Conservation (phyloP, 2,797 vertebrate species). For the Crenuchus spilurus region DNA sequence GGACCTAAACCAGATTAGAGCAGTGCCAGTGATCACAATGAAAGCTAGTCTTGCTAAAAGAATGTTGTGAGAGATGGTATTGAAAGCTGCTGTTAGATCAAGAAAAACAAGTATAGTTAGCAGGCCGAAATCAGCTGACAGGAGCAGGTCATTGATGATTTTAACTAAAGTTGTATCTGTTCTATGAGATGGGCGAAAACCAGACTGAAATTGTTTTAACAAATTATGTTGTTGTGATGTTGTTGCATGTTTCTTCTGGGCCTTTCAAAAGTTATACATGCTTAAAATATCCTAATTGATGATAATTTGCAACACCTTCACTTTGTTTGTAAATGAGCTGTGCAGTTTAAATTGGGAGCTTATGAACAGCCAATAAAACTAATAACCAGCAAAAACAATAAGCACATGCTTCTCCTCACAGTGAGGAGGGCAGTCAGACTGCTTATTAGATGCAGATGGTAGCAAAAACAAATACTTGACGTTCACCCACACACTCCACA, state of each 20-base stretch:
- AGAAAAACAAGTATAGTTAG: too few species aligned
- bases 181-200: too few species aligned
- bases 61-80: too few species aligned
- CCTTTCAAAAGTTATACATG: conserved; percentile 32
- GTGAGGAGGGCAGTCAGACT: conserved; percentile 35
- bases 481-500: conserved; percentile 49
- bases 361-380: conserved; percentile 55
- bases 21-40: too few species aligned
- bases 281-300: conserved; percentile 50
- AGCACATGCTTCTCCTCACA: conserved; percentile 27
- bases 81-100: too few species aligned
- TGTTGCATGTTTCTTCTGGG: conserved; percentile 31
- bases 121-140: too few species aligned
- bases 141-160: too few species aligned
- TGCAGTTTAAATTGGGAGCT: conserved; percentile 49
- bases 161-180: too few species aligned
- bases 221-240: too few species aligned
- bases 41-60: too few species aligned
- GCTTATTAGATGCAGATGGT: conserved; percentile 53
- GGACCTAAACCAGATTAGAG: too few species aligned
- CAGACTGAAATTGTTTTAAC: too few species aligned
- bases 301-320: conserved; percentile 42
- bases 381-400: conserved; percentile 59
- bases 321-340: conserved; percentile 55
- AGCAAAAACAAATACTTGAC: conserved; percentile 50